phyloP scores from a whole-genome alignment of 2,888 invertebrate species.

The Xestia sexstrigata region DNA sequence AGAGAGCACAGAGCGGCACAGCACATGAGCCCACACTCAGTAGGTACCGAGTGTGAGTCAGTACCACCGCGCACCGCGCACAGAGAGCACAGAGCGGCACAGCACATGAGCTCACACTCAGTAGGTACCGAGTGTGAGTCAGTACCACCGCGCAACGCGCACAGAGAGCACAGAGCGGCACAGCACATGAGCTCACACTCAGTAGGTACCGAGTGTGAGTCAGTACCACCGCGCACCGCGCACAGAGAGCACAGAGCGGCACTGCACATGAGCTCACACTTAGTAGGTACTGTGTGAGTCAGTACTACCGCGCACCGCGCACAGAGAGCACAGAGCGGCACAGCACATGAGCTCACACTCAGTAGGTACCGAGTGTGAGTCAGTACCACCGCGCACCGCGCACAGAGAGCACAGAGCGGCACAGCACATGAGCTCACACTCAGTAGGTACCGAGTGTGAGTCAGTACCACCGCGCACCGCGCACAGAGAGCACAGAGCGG shows the following conservation, averaged over 20 bases:
- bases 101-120: not conserved
- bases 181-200: not conserved
- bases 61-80: not conserved
- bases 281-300: slow-evolving; percentile 4
- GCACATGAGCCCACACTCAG: not conserved
- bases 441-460: not conserved
- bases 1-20: not conserved
- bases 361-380: not conserved
- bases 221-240: not conserved
- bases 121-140: not conserved
- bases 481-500: not conserved
- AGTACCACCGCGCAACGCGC: not conserved
- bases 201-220: not conserved
- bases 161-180: not conserved
- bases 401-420: not conserved
- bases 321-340: not conserved
- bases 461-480: not conserved
- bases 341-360: not conserved
- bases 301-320: not conserved
- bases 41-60: not conserved
- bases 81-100: not conserved
- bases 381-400: not conserved
- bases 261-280: not conserved
- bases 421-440: not conserved
- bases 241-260: not conserved